These are phyloP conservation scores for Copidosoma aretas DNA, from an alignment of 2,888 invertebrate species.

Conservation along the genomic window DNA sequence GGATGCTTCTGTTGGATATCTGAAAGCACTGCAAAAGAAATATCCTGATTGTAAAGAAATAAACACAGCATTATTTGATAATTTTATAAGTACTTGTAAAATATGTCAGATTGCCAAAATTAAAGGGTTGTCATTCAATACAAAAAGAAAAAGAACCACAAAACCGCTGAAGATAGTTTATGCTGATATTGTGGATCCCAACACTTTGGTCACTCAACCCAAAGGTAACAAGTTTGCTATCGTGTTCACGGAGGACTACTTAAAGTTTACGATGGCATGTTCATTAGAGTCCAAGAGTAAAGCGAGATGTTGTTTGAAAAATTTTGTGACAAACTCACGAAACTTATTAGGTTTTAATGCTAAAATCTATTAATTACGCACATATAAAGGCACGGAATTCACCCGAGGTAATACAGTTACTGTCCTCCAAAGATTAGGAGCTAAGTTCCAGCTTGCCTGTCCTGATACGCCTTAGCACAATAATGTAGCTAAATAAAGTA, in stretches of 20 bases:
- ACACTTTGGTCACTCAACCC: constrained; percentile 37
- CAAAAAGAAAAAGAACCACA: constrained; percentile 31
- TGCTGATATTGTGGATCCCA: constrained; percentile 41
- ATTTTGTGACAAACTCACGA: constrained; percentile 39
- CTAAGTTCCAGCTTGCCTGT: too few relatives aligned
- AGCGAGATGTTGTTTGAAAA: constrained; percentile 31
- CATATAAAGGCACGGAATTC: too few relatives aligned
- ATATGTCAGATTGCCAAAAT: constrained; percentile 42
- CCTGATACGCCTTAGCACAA: too few relatives aligned
- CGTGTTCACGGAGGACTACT: constrained; percentile 43
- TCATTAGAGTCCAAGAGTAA: constrained; percentile 40
- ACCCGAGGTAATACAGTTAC: too few relatives aligned
- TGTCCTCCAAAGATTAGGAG: too few relatives aligned
- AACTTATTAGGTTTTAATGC: constrained; percentile 38
- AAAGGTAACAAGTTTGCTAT: constrained; percentile 37
- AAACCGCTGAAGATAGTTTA: constrained; percentile 41
- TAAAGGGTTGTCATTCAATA: constrained; percentile 42
- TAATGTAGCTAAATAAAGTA: too few relatives aligned
- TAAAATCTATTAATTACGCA: too few relatives aligned
- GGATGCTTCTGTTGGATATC: constrained; percentile 42
- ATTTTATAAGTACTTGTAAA: constrained; percentile 43
- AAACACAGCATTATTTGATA: constrained; percentile 39
- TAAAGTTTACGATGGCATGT: constrained; percentile 41
- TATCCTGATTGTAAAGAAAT: constrained; percentile 27
- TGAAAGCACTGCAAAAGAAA: constrained; percentile 29